Percentiles rank a stretch among this genome's conserved stretches.
phyloP scores from a whole-genome alignment of 2,797 vertebrate genomes.

The Molothrus aeneus region DNA sequence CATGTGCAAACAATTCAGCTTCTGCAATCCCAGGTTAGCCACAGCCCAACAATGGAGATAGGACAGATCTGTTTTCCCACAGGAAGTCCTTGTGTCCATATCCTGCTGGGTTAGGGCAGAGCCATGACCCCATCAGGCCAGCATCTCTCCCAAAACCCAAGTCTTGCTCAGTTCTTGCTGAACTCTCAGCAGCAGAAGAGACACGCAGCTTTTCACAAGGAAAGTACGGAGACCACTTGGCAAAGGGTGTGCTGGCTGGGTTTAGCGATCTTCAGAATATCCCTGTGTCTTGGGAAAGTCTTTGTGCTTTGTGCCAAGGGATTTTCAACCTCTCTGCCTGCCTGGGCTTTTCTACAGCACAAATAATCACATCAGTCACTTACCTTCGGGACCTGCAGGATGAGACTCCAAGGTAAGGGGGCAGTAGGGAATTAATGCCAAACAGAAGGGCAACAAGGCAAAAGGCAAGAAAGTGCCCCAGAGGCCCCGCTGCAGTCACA shows the following conservation, averaged over 20 bases:
- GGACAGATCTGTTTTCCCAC: not conserved
- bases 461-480: not conserved
- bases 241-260: not conserved
- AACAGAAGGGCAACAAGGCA: not conserved
- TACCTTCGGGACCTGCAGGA: not conserved
- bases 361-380: not conserved
- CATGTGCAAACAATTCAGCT: not conserved
- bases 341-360: not conserved
- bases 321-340: not conserved
- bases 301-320: not conserved
- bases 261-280: not conserved
- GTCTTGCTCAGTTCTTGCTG: not conserved
- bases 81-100: not conserved
- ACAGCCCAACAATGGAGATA: not conserved
- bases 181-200: not conserved
- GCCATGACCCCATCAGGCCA: not conserved
- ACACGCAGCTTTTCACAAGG: not conserved
- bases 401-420: not conserved
- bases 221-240: not conserved
- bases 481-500: not conserved
- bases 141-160: not conserved
- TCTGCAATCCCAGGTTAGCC: not conserved
- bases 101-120: not conserved
- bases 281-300: not conserved
- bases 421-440: not conserved